phyloP scores from a whole-genome alignment of 2,888 invertebrate species.

The Dione vanillae region DNA sequence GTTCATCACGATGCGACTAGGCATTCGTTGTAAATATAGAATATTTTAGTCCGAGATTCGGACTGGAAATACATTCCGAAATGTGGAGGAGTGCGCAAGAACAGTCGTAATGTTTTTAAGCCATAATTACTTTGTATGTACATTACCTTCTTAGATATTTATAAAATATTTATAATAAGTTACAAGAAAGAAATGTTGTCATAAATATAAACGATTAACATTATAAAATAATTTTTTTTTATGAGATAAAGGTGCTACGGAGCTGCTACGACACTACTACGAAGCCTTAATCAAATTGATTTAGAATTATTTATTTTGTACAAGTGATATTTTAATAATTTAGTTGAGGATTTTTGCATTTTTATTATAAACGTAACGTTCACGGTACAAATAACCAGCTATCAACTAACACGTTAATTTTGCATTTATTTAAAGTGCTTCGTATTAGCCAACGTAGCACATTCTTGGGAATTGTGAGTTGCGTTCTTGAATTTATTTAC shows the following conservation, averaged over 20 bases:
- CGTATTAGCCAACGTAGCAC: slow-evolving; percentile 60
- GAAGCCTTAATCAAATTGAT: slow-evolving; percentile 44
- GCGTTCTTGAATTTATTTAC: slow-evolving; percentile 64
- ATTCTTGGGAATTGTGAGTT: slow-evolving; percentile 64
- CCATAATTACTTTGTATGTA: neutral
- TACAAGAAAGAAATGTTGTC: neutral
- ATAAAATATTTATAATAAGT: neutral
- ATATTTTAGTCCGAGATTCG: slow-evolving; percentile 4
- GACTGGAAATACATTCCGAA: neutral
- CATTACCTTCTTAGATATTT: neutral
- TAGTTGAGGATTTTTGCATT: neutral
- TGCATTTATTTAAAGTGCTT: slow-evolving; percentile 32
- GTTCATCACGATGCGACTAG: slow-evolving; percentile 29
- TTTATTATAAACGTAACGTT: neutral
- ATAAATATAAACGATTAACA: neutral
- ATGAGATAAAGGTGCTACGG: slow-evolving; percentile 22
- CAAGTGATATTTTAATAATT: neutral
- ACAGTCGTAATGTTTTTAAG: slow-evolving; percentile 3
- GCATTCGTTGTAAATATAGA: slow-evolving; percentile 30
- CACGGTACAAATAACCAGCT: slow-evolving; percentile 10
- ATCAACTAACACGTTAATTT: slow-evolving; percentile 19
- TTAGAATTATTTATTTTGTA: neutral
- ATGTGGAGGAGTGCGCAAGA: neutral
- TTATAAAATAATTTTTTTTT: neutral
- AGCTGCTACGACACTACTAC: slow-evolving; percentile 67